These are phyloP conservation scores for Papilio elwesi DNA, from an alignment of 2,888 invertebrate genomes.

Conservation along the genomic window DNA sequence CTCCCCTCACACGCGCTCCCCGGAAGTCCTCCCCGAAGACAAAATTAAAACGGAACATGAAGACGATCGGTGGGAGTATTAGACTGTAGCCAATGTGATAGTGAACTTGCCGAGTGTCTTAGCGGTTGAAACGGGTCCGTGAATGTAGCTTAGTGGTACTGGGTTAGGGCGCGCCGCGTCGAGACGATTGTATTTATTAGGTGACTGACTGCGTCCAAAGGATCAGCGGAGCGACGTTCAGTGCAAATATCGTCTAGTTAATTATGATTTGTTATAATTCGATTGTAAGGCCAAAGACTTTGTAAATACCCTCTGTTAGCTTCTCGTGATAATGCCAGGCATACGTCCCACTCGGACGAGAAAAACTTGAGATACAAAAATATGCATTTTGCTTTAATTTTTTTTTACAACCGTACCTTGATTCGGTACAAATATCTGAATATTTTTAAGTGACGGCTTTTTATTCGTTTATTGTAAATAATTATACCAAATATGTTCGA, in stretches of 20 bases:
- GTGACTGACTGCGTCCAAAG: conserved; percentile 48
- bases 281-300: conserved; percentile 81
- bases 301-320: conserved; percentile 69
- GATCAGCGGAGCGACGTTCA: conserved; percentile 53
- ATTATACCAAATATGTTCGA: conserved; percentile 81
- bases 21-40: conserved; percentile 73
- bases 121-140: conserved; percentile 57
- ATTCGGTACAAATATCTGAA: conserved; percentile 77
- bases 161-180: conserved; percentile 48
- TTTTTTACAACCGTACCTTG: conserved; percentile 69
- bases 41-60: conserved; percentile 85
- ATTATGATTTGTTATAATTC: conserved; percentile 63
- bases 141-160: conserved; percentile 52
- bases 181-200: conserved; percentile 58
- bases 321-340: conserved; percentile 64
- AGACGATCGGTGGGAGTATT: conserved; percentile 87
- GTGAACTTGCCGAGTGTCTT: conserved; percentile 48
- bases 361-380: conserved; percentile 78
- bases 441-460: conserved; percentile 74
- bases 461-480: conserved; percentile 77
- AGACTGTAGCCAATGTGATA: conserved; percentile 45
- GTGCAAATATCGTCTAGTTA: conserved; percentile 67
- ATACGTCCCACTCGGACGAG: conserved; percentile 54
- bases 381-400: conserved; percentile 82
- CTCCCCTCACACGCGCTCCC: conserved; percentile 54